A percentile compares a stretch with the other conserved stretches of the same genome.
Evolutionary conservation across 2,797 vertebrate genomes (phyloP).

Genomic region (Spea hammondii): DNA sequence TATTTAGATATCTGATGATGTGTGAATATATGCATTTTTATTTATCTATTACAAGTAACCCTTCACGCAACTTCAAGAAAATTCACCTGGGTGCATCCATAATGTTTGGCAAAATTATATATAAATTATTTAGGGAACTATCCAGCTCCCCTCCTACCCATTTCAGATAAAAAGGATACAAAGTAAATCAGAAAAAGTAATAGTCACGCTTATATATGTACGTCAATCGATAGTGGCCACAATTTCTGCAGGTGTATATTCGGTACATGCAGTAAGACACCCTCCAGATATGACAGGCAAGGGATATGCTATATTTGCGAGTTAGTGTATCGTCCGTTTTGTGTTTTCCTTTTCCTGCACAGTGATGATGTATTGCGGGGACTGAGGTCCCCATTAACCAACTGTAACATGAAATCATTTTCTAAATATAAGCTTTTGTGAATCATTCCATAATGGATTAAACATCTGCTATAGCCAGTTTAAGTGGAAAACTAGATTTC

Average conservation of each 20-base stretch:
- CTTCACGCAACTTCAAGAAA: too few relatives aligned
- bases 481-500: constrained; percentile 28
- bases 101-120: too few relatives aligned
- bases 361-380: neutral
- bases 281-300: neutral
- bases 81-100: too few relatives aligned
- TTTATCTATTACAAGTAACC: too few relatives aligned
- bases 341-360: neutral
- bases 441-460: constrained; percentile 24
- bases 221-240: too few relatives aligned
- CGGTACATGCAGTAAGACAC: neutral
- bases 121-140: too few relatives aligned
- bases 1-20: too few relatives aligned
- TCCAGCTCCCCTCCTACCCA: too few relatives aligned
- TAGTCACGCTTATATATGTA: too few relatives aligned
- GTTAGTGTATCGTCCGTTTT: neutral
- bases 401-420: constrained; percentile 15
- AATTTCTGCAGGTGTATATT: neutral
- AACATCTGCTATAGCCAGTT: constrained; percentile 33
- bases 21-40: too few relatives aligned
- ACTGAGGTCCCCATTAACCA: neutral
- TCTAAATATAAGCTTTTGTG: constrained; percentile 22
- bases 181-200: too few relatives aligned
- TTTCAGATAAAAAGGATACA: too few relatives aligned
- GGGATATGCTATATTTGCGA: neutral